Base-by-base conservation (phyloP, 1,140 invertebrate genomes). In the Aphelinus certus region DNA sequence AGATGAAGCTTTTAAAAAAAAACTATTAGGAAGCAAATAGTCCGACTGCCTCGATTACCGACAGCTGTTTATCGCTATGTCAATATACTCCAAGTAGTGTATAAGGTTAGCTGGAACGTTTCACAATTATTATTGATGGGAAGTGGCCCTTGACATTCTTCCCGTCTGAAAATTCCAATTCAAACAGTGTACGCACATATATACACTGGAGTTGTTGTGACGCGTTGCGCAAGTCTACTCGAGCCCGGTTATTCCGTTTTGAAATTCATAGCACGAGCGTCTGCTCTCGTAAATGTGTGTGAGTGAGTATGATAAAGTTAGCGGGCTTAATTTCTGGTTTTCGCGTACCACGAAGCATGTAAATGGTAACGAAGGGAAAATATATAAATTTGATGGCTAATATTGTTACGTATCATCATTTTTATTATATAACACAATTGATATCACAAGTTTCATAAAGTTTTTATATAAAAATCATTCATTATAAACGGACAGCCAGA, bases 371-470 rank as follows among this genome's bases (percentile, higher is more conserved):
- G 5, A 45, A 43, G 5, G n/a, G 58, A 45, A 43, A 60, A 60
- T 45, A 45, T n/a, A n/a, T 6, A 60, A 60, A 58, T 72, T 58
- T 71, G 57, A 26, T 0, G 65, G 53, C 57, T 64, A 47, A 71
- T 63, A 43, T 42, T 66, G 47, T 72, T 3, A 5, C 42, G 47
- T 5, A 57, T 58, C 51, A 72, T 66, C 48, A 42, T 65, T 71
- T 71, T 72, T 72, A 72, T 65, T 72, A 65, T 72, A 72, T 26
- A 26, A 26, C 71, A 72, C 5, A 65, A 42, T 72, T 64, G 42
- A 53, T 73, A 73, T 73, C 71, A 73, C 71, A 73, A 73, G 58
- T 53, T 53, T 58, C 10, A 46, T 49, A 26, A 26, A 26, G 66
- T 72, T 58, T 47, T 65, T 58, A 58, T 72, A 65, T 43, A 57